These are phyloP conservation scores for Columba livia DNA, from an alignment of 2,113 vertebrate genomes.

Conservation along the genomic window DNA sequence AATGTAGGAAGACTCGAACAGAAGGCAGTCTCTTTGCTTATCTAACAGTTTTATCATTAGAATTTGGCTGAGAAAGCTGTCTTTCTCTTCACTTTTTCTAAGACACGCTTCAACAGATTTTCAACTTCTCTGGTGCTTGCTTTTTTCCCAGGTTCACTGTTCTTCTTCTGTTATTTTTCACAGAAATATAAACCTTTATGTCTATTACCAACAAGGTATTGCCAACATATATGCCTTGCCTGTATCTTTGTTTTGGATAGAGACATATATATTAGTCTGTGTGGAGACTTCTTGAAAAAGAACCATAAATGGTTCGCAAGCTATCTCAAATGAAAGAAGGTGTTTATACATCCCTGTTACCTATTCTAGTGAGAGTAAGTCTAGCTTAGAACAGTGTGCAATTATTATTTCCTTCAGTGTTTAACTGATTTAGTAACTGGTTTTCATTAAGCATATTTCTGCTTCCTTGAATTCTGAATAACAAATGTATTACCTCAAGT, in stretches of 20 bases:
- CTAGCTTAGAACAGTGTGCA: constrained; percentile 17
- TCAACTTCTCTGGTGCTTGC: neutral
- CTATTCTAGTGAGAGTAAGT: neutral
- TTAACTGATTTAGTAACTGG: constrained; percentile 58
- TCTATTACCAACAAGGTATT: neutral
- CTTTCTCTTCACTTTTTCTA: neutral
- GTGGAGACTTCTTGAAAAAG: neutral
- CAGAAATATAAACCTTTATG: neutral
- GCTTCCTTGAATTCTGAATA: constrained; percentile 38
- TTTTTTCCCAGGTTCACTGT: neutral
- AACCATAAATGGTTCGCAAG: neutral
- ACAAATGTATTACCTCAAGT: constrained; percentile 28
- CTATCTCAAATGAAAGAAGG: neutral
- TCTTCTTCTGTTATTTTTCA: neutral
- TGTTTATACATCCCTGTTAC: neutral
- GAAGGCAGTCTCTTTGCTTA: neutral
- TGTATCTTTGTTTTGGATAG: neutral
- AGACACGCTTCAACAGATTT: neutral
- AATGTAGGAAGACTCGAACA: neutral
- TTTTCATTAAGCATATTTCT: constrained; percentile 63
- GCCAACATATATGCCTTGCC: neutral
- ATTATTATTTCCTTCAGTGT: constrained; percentile 52
- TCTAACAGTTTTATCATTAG: neutral
- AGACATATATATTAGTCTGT: neutral
- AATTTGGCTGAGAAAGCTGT: neutral